These are phyloP conservation scores for Porites rus DNA, from an alignment of 92 coral and sea anemone species.

Conservation along the genomic window DNA sequence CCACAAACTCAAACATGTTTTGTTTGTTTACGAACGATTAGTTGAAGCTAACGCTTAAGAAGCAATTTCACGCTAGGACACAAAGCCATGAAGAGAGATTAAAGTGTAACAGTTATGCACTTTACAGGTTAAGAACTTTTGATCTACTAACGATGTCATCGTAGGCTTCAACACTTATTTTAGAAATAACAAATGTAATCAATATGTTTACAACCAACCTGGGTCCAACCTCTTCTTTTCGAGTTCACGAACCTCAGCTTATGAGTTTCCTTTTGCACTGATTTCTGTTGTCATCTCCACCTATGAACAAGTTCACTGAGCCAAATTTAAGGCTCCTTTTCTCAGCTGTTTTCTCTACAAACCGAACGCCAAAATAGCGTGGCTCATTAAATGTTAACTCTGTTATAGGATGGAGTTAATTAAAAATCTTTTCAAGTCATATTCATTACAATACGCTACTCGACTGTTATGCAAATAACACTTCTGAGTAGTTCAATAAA, in stretches of 20 bases:
- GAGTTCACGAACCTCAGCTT: neutral
- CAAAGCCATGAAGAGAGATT: neutral
- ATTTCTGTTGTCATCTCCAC: neutral
- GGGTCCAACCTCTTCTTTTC: neutral
- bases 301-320: neutral
- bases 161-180: neutral
- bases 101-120: neutral
- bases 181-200: neutral
- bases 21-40: neutral
- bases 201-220: slow-evolving; percentile 6
- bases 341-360: neutral
- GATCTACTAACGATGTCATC: neutral
- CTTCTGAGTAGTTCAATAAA: neutral
- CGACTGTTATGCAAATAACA: slow-evolving; percentile 40
- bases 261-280: neutral
- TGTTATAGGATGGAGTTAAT: slow-evolving; percentile 4
- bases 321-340: neutral
- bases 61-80: neutral
- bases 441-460: slow-evolving; percentile 7
- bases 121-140: too few relatives aligned
- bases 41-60: neutral
- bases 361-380: neutral
- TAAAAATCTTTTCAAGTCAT: slow-evolving; percentile 3
- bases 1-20: neutral
- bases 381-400: slow-evolving; percentile 18